These are phyloP conservation scores for Clavelina lepadiformis DNA, from an alignment of 23 tunicate genomes.

Conservation along the genomic window DNA sequence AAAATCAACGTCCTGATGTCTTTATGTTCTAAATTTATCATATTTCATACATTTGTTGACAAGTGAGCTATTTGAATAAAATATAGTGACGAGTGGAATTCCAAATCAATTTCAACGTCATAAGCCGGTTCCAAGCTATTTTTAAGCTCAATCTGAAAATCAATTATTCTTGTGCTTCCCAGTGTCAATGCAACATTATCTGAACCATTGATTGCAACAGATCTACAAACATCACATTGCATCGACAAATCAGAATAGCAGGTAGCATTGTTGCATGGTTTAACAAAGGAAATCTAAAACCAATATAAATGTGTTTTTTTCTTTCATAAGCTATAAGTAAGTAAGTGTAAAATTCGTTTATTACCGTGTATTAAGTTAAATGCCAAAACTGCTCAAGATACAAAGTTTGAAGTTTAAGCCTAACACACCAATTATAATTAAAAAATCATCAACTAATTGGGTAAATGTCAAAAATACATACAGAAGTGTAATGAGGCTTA, in stretches of 20 bases:
- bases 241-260: constrained; percentile 18
- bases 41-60: constrained; percentile 8
- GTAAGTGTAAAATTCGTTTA: neutral
- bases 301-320: neutral
- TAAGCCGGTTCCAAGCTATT: constrained; percentile 29
- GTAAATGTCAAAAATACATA: constrained; percentile 1
- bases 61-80: constrained; percentile 5
- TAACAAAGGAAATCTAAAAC: constrained; percentile 25
- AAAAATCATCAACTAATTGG: neutral
- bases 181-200: neutral
- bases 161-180: neutral
- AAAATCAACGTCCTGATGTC: too few species aligned
- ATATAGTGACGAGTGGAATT: constrained; percentile 15
- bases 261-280: constrained; percentile 10
- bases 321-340: neutral
- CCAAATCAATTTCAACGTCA: constrained; percentile 29
- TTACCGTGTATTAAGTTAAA: neutral
- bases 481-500: constrained; percentile 19
- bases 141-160: constrained; percentile 15
- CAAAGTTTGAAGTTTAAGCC: too few species aligned
- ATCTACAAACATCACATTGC: neutral
- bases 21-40: neutral
- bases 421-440: neutral
- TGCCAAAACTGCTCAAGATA: neutral
- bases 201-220: neutral